Percentiles rank a stretch among this genome's conserved stretches.
Evolutionary conservation across 2,888 invertebrate species (phyloP).

Genomic region (Strigamia transsilvanica): DNA sequence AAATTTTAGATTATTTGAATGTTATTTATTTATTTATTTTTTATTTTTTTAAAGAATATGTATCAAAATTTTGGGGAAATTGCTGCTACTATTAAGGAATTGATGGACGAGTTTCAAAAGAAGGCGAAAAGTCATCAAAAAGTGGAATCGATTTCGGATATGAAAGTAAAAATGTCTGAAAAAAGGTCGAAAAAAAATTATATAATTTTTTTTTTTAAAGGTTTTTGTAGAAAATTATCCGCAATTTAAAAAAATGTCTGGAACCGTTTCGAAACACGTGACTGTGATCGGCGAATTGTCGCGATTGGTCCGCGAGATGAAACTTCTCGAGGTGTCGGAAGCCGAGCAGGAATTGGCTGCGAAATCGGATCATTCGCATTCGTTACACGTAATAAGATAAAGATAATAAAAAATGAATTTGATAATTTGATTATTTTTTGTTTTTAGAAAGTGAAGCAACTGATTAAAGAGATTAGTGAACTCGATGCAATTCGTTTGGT

Average conservation of each 20-base stretch:
- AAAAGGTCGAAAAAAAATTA: background rate
- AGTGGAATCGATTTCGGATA: slow-evolving; percentile 97
- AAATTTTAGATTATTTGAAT: slow-evolving; percentile 37
- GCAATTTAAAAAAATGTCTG: slow-evolving; percentile 95
- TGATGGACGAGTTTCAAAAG: slow-evolving; percentile 97
- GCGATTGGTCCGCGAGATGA: slow-evolving; percentile 77
- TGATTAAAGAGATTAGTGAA: slow-evolving; percentile 78
- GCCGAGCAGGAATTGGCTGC: slow-evolving; percentile 92
- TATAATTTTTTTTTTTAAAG: slow-evolving; percentile 60
- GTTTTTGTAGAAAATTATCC: slow-evolving; percentile 97
- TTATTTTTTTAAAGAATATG: slow-evolving; percentile 75
- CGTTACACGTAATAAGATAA: slow-evolving; percentile 68
- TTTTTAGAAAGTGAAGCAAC: slow-evolving; percentile 75
- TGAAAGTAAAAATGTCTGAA: slow-evolving; percentile 73
- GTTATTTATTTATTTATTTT: background rate
- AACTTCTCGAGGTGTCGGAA: slow-evolving; percentile 89
- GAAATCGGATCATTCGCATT: slow-evolving; percentile 69
- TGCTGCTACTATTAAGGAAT: slow-evolving; percentile 91
- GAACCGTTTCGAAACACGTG: slow-evolving; percentile 97
- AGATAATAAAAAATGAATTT: background rate
- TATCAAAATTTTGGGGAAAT: slow-evolving; percentile 98
- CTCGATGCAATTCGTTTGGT: slow-evolving; percentile 87
- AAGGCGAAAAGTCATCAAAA: slow-evolving; percentile 96
- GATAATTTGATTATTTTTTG: background rate
- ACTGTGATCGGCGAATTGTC: slow-evolving; percentile 96